These are phyloP conservation scores for Anomalospiza imberbis DNA, from an alignment of 2,797 vertebrate genomes.

Conservation along the genomic window DNA sequence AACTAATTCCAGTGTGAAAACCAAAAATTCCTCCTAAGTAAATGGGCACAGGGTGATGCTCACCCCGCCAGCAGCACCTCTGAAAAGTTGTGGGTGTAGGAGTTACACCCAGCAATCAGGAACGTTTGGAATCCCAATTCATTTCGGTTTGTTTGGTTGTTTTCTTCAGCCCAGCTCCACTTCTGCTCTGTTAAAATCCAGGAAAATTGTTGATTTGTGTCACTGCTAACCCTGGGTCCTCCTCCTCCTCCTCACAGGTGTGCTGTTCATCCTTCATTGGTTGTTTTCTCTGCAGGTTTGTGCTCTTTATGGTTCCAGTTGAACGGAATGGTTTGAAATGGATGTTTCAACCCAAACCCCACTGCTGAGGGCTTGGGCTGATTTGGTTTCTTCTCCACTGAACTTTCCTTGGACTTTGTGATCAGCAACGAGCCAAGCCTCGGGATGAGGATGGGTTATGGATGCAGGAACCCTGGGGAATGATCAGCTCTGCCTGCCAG, in stretches of 20 bases:
- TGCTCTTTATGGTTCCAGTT: not conserved
- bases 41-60: not conserved
- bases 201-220: not conserved
- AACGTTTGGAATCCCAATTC: accelerated
- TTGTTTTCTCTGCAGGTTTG: not conserved
- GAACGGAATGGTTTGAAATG: not conserved
- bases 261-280: not conserved
- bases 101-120: not conserved
- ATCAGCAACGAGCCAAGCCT: not conserved
- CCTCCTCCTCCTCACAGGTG: not conserved
- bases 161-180: not conserved
- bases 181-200: not conserved
- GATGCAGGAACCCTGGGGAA: not conserved
- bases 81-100: not conserved
- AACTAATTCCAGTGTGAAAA: not conserved
- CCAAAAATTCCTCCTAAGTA: accelerated
- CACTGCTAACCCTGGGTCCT: not conserved
- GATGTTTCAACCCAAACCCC: not conserved
- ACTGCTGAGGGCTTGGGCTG: not conserved
- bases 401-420: not conserved
- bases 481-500: not conserved
- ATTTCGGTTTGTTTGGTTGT: not conserved
- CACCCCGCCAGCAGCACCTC: not conserved
- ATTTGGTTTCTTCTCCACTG: not conserved
- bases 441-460: not conserved